These are phyloP conservation scores for Drosophila siamana DNA, from an alignment of 2,888 invertebrate genomes.

Conservation along the genomic window DNA sequence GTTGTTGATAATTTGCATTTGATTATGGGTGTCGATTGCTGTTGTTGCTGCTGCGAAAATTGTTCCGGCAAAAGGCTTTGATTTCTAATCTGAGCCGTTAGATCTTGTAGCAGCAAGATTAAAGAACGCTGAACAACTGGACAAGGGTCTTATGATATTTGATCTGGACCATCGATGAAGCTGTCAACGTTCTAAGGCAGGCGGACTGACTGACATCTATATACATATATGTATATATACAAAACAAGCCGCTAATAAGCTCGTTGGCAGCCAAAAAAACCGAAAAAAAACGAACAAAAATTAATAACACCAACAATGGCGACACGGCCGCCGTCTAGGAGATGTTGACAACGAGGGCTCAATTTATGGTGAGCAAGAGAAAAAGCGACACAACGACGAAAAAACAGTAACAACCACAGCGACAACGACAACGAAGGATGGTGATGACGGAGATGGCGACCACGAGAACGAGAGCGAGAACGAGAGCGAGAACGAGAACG, in stretches of 20 bases:
- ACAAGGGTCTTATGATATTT: constrained; percentile 74
- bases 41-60: constrained; percentile 68
- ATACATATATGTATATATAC: neutral
- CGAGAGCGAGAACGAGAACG: too few relatives aligned
- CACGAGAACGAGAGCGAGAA: too few relatives aligned
- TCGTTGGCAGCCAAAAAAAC: constrained; percentile 67
- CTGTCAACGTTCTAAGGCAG: constrained; percentile 63
- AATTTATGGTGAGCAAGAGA: constrained; percentile 71
- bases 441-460: too few relatives aligned
- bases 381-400: constrained; percentile 8
- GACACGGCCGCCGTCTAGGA: too few relatives aligned
- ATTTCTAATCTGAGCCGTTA: constrained; percentile 67
- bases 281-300: constrained; percentile 31
- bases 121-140: too few relatives aligned
- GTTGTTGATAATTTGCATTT: constrained; percentile 77
- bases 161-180: constrained; percentile 58
- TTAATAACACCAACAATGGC: constrained; percentile 53
- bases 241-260: constrained; percentile 76
- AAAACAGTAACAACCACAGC: constrained; percentile 25
- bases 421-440: constrained; percentile 16
- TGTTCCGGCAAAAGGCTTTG: constrained; percentile 76
- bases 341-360: constrained; percentile 45
- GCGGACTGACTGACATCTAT: neutral
- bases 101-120: constrained; percentile 70
- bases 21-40: constrained; percentile 60